These are phyloP conservation scores for Bombus sylvicola DNA, from an alignment of 1,140 invertebrate species.

Conservation along the genomic window DNA sequence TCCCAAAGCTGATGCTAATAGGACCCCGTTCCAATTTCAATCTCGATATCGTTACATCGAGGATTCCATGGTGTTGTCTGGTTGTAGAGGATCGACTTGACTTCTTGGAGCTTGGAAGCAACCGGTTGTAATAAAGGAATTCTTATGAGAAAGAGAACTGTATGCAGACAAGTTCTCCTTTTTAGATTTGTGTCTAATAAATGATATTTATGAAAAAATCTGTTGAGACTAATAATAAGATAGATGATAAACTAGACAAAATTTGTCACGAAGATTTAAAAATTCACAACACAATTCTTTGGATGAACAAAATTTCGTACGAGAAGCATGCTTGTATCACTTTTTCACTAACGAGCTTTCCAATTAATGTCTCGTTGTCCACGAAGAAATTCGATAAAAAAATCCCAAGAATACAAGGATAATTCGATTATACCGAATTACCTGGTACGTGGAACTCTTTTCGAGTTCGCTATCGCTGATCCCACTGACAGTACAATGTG, in stretches of 20 bases:
- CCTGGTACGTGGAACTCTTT: neutral
- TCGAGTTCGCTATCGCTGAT: constrained; percentile 33
- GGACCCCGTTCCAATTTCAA: constrained; percentile 15
- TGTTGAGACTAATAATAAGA: too few species aligned
- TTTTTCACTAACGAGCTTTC: neutral
- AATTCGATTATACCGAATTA: constrained; percentile 13
- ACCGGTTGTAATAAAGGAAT: neutral
- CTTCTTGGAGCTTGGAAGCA: neutral
- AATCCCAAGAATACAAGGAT: neutral
- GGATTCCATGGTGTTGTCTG: neutral
- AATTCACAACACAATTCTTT: too few species aligned
- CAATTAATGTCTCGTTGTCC: neutral
- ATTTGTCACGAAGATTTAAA: too few species aligned
- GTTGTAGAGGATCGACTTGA: neutral
- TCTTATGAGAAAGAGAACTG: neutral
- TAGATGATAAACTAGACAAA: too few species aligned
- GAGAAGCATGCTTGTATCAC: too few species aligned
- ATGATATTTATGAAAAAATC: neutral
- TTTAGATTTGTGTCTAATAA: neutral
- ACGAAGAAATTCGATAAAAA: neutral
- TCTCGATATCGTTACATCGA: neutral
- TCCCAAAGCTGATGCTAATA: constrained; percentile 25
- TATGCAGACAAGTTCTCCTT: neutral
- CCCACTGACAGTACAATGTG: constrained; percentile 63
- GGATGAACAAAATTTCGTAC: too few species aligned